These are phyloP conservation scores for Euproctis similis DNA, from an alignment of 2,888 invertebrate species.

Conservation along the genomic window DNA sequence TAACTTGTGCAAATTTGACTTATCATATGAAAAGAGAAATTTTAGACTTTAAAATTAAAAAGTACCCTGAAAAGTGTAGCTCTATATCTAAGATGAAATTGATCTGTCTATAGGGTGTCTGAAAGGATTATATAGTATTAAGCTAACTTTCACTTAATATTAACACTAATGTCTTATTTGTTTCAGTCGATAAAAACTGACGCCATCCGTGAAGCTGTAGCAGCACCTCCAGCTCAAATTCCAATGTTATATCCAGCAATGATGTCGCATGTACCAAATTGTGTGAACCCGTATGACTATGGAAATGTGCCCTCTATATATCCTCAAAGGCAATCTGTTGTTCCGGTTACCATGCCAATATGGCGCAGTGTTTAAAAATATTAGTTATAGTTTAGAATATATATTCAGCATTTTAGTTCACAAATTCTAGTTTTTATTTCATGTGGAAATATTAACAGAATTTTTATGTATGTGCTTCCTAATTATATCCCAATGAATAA, in stretches of 20 bases:
- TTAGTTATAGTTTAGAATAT: conserved; percentile 16
- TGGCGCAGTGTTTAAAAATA: conserved; percentile 41
- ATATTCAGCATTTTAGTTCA: not conserved
- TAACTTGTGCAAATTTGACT: no score
- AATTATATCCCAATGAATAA: not conserved
- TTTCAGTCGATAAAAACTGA: conserved; percentile 45
- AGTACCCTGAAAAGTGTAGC: no score
- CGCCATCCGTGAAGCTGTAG: conserved; percentile 34
- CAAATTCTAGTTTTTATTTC: conserved; percentile 14
- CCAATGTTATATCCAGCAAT: conserved; percentile 35
- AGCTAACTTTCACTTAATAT: no score
- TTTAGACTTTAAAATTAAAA: no score
- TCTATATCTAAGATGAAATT: no score
- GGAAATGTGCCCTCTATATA: conserved; percentile 27
- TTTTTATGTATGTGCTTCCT: conserved; percentile 2
- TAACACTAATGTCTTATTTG: no score
- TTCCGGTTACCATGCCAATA: conserved; percentile 35
- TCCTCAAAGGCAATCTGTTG: conserved; percentile 26
- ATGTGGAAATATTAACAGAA: conserved; percentile 17
- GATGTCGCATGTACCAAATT: conserved; percentile 32
- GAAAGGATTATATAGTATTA: no score
- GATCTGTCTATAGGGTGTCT: no score
- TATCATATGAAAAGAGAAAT: no score
- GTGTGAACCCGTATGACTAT: conserved; percentile 42
- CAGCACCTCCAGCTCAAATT: conserved; percentile 26